Conservation (phyloP, 2,888 invertebrate species). For the Corbicula japonica region DNA sequence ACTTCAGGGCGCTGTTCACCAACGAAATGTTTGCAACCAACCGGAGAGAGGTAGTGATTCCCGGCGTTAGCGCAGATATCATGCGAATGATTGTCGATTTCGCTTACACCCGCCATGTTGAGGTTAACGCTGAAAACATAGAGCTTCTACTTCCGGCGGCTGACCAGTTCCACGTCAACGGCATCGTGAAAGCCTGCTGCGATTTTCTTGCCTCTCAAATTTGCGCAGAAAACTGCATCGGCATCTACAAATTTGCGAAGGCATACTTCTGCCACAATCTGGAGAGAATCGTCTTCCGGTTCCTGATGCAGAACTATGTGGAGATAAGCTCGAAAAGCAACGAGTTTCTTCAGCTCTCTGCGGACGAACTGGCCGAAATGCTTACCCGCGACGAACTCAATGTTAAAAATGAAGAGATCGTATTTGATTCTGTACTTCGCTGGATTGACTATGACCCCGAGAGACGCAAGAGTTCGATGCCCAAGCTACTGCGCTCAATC, state of each 20-base stretch:
- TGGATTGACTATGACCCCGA: constrained; percentile 95
- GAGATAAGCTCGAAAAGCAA: constrained; percentile 78
- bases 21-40: constrained; percentile 89
- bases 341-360: constrained; percentile 88
- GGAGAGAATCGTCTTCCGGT: constrained; percentile 90
- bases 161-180: constrained; percentile 95
- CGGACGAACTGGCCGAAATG: constrained; percentile 77
- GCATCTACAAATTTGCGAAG: constrained; percentile 94
- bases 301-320: constrained; percentile 88
- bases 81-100: constrained; percentile 93
- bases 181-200: constrained; percentile 93
- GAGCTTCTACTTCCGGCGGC: constrained; percentile 91
- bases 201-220: constrained; percentile 91
- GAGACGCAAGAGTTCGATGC: constrained; percentile 91
- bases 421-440: constrained; percentile 88
- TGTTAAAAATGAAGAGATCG: constrained; percentile 84
- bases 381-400: constrained; percentile 84
- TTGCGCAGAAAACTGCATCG: constrained; percentile 93
- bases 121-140: constrained; percentile 92
- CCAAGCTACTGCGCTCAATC: constrained; percentile 87
- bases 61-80: constrained; percentile 90
- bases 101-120: constrained; percentile 93
- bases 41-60: constrained; percentile 72
- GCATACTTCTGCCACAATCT: constrained; percentile 92
- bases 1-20: constrained; percentile 95